Base-by-base conservation (phyloP, 2,888 invertebrate species). In the Phorcus lineatus region DNA sequence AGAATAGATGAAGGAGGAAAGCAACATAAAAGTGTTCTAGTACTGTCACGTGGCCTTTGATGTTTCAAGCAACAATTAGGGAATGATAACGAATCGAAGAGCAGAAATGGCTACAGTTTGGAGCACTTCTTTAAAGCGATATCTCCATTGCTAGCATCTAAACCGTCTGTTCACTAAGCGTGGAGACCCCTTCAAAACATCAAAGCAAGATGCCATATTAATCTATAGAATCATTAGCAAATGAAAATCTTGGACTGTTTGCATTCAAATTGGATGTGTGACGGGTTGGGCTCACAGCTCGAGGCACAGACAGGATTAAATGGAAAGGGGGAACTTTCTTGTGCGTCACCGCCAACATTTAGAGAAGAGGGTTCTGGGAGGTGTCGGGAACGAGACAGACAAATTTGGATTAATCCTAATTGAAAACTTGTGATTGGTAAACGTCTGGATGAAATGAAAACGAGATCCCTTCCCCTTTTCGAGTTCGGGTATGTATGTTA, bases 161-260 rank as follows among this genome's bases (percentile, higher is more conserved):
- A 31, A 31, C 31, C 17, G n/a, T 36, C 19, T 36, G 70, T 36
- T 36, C 40, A 31, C 70, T 70, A 70, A 70, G 70, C 70, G 36
- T 7, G 40, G 70, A 36, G 19, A 22, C 70, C 19, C 24, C 40
- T 31, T 40, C 16, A n/a, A 13, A 24, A 36, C 70, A 36, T 70
- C 70, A 70, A 70, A 70, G 70, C 40, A 36, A 19, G 16, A 70
- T 36, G 19, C 31, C 4, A 31, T 70, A 70, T 70, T 19, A 31
- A 70, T 70, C 70, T 36, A 36, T 19, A 11, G 70, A 70, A 70
- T 70, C 70, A 70, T 70, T 70, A 70, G 70, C 40, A 36, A 70
- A 31, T 40, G 40, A 70, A 47, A 70, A 70, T 70, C 70, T 36
- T 2, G 36, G 40, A 70, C 24, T 70, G 70, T 70, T 70, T 70